Conservation (phyloP, 2,888 invertebrate genomes). For the Spisula solida region DNA sequence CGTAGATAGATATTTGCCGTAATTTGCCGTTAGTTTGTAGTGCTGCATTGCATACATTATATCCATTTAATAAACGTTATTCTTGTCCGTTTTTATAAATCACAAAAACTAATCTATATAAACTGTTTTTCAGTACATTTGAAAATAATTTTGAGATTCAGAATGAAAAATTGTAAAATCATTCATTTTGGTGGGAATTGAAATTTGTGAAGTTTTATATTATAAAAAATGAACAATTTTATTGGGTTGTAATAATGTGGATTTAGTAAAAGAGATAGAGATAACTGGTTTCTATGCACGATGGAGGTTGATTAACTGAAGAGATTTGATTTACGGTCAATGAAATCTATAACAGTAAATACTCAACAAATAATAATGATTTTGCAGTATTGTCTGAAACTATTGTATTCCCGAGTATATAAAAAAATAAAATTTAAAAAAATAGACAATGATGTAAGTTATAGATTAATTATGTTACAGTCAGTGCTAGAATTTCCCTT, state of each 20-base stretch:
- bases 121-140: background rate
- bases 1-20: conserved; percentile 13
- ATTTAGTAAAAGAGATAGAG: too few relatives aligned
- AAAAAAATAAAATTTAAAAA: background rate
- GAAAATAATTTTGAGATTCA: background rate
- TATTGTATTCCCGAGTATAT: too few relatives aligned
- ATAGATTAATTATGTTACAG: background rate
- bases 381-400: too few relatives aligned
- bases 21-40: conserved; percentile 10
- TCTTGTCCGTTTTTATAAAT: background rate
- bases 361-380: too few relatives aligned
- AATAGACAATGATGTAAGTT: background rate
- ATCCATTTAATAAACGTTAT: background rate
- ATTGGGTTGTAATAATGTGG: too few relatives aligned
- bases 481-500: background rate
- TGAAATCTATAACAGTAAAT: too few relatives aligned
- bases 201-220: too few relatives aligned
- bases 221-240: too few relatives aligned
- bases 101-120: background rate
- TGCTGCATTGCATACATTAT: background rate
- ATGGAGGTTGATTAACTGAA: too few relatives aligned
- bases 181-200: too few relatives aligned
- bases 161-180: background rate
- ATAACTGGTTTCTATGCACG: too few relatives aligned
- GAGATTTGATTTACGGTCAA: too few relatives aligned